A percentile compares a stretch with the other conserved stretches of the same genome.
These are phyloP conservation scores for Cladorhizidae sp. DNA, from an alignment of 37 sponge, comb jelly and placozoan genomes.

Conservation along the genomic window DNA sequence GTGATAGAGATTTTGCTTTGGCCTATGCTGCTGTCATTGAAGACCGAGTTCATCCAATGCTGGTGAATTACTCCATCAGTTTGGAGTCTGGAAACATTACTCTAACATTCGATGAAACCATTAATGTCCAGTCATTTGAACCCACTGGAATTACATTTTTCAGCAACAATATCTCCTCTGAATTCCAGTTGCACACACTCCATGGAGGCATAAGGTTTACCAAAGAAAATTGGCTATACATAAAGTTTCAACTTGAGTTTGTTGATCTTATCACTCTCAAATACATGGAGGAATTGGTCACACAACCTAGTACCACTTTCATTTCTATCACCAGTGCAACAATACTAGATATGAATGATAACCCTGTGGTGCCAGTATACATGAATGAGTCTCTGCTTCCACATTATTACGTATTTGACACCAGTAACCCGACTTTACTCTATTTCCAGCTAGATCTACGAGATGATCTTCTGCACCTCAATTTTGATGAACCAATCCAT, in stretches of 20 bases:
- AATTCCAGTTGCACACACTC: conserved; percentile 58
- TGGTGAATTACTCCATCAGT: conserved; percentile 77
- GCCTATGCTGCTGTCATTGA: conserved; percentile 12
- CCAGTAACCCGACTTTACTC: conserved; percentile 56
- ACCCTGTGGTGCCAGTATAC: conserved; percentile 40
- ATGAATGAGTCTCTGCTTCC: conserved; percentile 36
- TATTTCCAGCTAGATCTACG: conserved; percentile 72
- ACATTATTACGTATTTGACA: conserved; percentile 59
- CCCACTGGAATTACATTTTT: conserved; percentile 79
- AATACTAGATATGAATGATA: conserved; percentile 74
- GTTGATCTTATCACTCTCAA: conserved; percentile 69
- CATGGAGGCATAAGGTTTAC: conserved; percentile 42
- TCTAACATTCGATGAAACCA: conserved; percentile 87
- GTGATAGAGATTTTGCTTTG: background rate
- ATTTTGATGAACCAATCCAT: conserved; percentile 87
- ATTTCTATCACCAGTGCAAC: conserved; percentile 59
- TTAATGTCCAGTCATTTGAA: conserved; percentile 62
- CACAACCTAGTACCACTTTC: conserved; percentile 65
- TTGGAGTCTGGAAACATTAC: conserved; percentile 69
- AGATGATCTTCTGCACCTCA: conserved; percentile 59
- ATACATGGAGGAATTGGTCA: conserved; percentile 70
- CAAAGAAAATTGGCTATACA: conserved; percentile 71
- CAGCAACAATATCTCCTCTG: conserved; percentile 29
- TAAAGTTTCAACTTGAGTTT: conserved; percentile 60
- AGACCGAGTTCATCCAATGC: conserved; percentile 63